Percentiles rank a stretch among this genome's conserved stretches.
Conservation (phyloP, 2,888 invertebrate genomes). For the Catocala fraxini region DNA sequence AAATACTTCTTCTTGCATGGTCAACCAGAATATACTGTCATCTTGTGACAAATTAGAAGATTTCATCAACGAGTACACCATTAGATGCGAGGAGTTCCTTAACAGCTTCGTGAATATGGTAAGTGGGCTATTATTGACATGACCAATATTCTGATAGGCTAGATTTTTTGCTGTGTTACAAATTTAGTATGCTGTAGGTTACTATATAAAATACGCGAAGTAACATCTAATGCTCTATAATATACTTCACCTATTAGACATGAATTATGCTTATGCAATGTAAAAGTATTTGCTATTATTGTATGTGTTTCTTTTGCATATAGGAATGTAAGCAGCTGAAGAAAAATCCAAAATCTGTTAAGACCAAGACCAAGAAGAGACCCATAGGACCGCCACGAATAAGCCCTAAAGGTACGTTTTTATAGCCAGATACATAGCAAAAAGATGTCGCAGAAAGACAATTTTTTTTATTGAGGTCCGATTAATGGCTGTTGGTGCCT, state of each 20-base stretch:
- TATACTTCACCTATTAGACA: no score
- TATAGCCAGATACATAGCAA: not conserved
- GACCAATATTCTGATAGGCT: no score
- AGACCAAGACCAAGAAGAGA: constrained; percentile 12
- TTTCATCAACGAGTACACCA: constrained; percentile 55
- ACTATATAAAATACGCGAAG: no score
- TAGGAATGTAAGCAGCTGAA: not conserved
- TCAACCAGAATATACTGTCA: constrained; percentile 57
- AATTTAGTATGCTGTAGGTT: no score
- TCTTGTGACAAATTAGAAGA: constrained; percentile 64
- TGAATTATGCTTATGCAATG: no score
- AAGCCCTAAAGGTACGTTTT: constrained; percentile 49
- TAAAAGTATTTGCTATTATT: no score
- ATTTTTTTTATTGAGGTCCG: no score
- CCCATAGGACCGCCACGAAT: not conserved
- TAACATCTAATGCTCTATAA: no score
- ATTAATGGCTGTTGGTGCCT: no score
- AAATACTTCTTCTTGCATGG: not conserved
- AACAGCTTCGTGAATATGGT: constrained; percentile 56
- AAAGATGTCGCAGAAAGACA: no score
- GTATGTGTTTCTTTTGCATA: no score
- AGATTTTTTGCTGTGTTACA: no score
- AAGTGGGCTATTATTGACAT: constrained; percentile 20
- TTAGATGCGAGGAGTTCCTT: constrained; percentile 56
- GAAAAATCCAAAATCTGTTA: not conserved